Evolutionary conservation across 2,797 vertebrate genomes (phyloP), one percentile per base, ranked within the genome.

Genomic region (Decapterus maruadsi): DNA sequence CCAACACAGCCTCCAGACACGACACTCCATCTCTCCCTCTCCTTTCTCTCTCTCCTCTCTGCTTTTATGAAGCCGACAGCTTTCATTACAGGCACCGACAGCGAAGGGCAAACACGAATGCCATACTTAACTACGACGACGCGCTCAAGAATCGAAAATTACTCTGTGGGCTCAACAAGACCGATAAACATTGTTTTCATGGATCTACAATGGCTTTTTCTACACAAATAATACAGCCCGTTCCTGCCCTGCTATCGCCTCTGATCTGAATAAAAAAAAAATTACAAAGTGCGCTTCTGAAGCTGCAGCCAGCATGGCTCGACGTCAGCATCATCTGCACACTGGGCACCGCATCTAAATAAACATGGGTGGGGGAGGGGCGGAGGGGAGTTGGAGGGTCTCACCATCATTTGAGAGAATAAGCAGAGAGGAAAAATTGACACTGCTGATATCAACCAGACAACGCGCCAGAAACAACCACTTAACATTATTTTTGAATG

Each of bases 1-100:
- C 73, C 78, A 60, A 73, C 50, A 57, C 78, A 71, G 81, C 89
- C 86, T 68, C 66, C 72, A 82, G 90, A 90, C 72, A 78, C 42
- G 61, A 75, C 74, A 55, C 81, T 72, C 51, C 67, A 68, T 84
- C 65, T 73, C 73, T 65, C 45, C 57, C 54, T 64, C 46, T 67
- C 43, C 26, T 26, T 26, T 17, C 43, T 45, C 6, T 12, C 2
- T 71, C 73, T 63, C 51, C 54, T 63, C 61, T 66, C 50, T 6
- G 6, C 76, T 81, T 57, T 74, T 67, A 77, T 55, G 48, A 70
- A 84, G 68, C 56, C 22, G 70, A 67, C 78, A 77, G 81, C 56
- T 80, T 89, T 76, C 58, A 83, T 75, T 55, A 58, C 45, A 38
- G 43, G 64, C 65, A 64, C 69, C 82, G 82, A 85, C 22, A 56